These are phyloP conservation scores for Lethocerus indicus DNA, from an alignment of 1,140 invertebrate genomes.

Conservation along the genomic window DNA sequence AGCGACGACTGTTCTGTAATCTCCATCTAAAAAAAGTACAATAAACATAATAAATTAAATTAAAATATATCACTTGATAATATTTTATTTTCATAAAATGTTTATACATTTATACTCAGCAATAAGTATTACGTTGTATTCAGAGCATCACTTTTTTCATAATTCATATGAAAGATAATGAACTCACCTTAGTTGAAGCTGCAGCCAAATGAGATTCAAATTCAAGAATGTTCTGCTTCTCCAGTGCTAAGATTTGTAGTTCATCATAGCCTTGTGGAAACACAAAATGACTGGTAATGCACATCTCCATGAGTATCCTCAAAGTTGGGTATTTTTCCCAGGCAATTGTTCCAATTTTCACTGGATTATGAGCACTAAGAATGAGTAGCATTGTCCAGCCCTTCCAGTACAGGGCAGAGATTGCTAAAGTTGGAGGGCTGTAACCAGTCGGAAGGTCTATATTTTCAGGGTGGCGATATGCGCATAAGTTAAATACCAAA, in stretches of 20 bases:
- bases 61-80: neutral
- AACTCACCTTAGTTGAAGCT: conserved; percentile 46
- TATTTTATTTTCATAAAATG: neutral
- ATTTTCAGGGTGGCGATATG: conserved; percentile 86
- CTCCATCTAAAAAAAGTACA: conserved; percentile 36
- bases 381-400: conserved; percentile 82
- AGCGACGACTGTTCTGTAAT: conserved; percentile 84
- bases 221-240: conserved; percentile 72
- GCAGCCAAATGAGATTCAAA: conserved; percentile 88
- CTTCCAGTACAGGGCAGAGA: conserved; percentile 86
- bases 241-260: conserved; percentile 47
- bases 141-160: neutral
- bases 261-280: conserved; percentile 65
- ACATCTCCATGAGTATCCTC: conserved; percentile 87
- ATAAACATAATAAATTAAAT: neutral
- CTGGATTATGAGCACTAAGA: conserved; percentile 76
- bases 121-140: neutral
- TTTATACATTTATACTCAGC: no score
- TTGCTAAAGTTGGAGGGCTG: conserved; percentile 73
- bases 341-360: conserved; percentile 55
- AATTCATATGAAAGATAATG: neutral
- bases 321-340: conserved; percentile 90
- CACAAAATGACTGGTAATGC: conserved; percentile 77
- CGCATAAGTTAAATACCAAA: conserved; percentile 73
- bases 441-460: conserved; percentile 74